These are phyloP conservation scores for Nesometra sesokonis DNA, from an alignment of 35 echinoderm and acorn worm species.

Conservation along the genomic window DNA sequence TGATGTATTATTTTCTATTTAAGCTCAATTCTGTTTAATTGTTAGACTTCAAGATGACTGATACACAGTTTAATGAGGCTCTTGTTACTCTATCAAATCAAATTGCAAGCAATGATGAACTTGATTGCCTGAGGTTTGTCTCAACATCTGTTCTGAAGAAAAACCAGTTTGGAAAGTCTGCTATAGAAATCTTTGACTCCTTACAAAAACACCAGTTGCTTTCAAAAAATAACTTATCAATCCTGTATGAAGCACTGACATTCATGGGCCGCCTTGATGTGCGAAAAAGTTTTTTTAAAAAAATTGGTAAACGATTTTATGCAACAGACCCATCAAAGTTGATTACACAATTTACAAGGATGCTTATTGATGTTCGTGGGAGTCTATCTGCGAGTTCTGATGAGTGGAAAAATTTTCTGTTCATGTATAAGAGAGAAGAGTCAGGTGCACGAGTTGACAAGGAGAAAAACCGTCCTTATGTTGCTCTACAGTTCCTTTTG, in stretches of 20 bases:
- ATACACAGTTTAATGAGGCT: no score
- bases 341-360: not conserved
- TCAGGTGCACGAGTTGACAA: not conserved
- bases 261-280: not conserved
- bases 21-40: no score
- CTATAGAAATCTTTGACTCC: not conserved
- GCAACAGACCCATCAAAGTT: not conserved
- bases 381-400: not conserved
- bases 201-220: not conserved
- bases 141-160: not conserved
- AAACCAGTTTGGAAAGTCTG: not conserved
- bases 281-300: not conserved
- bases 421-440: not conserved
- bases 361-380: not conserved
- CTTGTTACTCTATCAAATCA: not conserved
- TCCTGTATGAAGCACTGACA: not conserved
- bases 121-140: not conserved
- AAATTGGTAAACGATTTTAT: not conserved
- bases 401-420: not conserved
- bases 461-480: not conserved
- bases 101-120: not conserved
- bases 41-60: no score
- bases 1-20: no score
- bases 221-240: not conserved
- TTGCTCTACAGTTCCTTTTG: not conserved